Conservation (phyloP, 2,797 vertebrate species). For the Enteromius viviparus region DNA sequence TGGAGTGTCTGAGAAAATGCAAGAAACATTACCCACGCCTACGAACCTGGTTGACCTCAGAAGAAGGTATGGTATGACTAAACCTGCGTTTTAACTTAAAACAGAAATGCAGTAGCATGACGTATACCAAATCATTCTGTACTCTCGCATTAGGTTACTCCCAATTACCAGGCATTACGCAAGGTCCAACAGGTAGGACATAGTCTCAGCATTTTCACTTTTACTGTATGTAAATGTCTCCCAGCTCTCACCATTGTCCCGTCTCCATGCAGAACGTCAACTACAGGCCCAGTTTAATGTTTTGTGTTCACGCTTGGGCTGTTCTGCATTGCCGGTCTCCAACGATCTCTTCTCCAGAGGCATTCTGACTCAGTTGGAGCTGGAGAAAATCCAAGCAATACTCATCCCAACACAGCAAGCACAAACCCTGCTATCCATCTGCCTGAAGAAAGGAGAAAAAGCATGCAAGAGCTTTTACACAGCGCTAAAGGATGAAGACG, state of each 20-base stretch:
- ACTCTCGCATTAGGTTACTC: constrained; percentile 18
- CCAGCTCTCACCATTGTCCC: background rate
- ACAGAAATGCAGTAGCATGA: background rate
- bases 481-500: constrained; percentile 61
- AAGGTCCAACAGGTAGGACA: constrained; percentile 65
- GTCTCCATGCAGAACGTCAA: constrained; percentile 54
- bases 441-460: constrained; percentile 65
- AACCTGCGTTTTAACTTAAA: background rate
- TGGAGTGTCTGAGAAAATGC: constrained; percentile 65
- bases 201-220: background rate
- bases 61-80: constrained; percentile 46
- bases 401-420: constrained; percentile 60
- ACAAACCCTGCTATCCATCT: constrained; percentile 60
- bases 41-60: constrained; percentile 55
- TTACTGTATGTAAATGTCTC: background rate
- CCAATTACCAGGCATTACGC: constrained; percentile 39
- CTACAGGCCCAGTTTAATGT: constrained; percentile 56
- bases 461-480: constrained; percentile 64
- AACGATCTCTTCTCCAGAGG: constrained; percentile 62
- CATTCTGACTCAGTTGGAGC: constrained; percentile 64
- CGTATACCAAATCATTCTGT: background rate
- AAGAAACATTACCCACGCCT: constrained; percentile 66
- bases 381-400: constrained; percentile 62
- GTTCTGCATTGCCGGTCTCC: constrained; percentile 61
- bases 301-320: constrained; percentile 63